phyloP scores from a whole-genome alignment of 2,797 vertebrate species.

The Paramormyrops hopkinsi region DNA sequence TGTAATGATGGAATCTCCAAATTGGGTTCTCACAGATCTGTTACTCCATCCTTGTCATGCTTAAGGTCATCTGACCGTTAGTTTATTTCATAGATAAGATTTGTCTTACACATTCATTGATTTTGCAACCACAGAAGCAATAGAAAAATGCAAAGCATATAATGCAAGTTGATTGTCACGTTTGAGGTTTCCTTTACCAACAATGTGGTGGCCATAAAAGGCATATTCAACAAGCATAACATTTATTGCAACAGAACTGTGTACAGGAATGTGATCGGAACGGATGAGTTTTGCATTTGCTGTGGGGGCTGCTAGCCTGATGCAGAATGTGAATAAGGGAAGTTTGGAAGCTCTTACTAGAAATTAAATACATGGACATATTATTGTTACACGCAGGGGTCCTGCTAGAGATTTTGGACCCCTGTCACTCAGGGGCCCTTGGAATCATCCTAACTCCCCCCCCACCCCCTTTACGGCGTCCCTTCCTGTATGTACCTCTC shows the following conservation, averaged over 20 bases:
- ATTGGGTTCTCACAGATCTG: not conserved
- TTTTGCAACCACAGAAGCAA: not conserved
- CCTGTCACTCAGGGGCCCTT: not conserved
- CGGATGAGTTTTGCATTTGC: not conserved
- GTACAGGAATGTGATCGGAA: not conserved
- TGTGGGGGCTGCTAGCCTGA: not conserved
- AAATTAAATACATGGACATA: not conserved
- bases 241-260: not conserved
- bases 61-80: not conserved
- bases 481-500: not conserved
- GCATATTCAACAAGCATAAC: not conserved
- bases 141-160: not conserved
- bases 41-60: not conserved
- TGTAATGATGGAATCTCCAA: not conserved
- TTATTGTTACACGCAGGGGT: not conserved
- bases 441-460: not conserved
- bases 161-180: not conserved
- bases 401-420: not conserved
- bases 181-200: not conserved
- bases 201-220: not conserved
- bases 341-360: not conserved
- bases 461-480: not conserved
- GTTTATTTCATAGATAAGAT: not conserved
- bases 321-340: not conserved
- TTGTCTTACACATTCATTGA: not conserved